Conservation (phyloP, 1,140 invertebrate genomes). For the Gryllus bimaculatus region DNA sequence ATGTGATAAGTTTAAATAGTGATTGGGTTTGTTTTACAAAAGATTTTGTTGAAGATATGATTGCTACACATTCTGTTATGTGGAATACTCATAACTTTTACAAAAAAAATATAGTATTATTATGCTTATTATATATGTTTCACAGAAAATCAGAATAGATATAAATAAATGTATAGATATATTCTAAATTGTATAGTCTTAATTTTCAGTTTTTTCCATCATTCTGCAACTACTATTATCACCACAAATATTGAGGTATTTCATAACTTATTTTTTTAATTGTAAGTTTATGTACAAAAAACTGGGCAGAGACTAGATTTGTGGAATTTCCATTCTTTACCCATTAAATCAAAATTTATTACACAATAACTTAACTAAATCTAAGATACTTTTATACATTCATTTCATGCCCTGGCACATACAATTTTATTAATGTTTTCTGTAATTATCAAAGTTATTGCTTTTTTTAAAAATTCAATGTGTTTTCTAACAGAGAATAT, state of each 20-base stretch:
- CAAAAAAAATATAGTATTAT: constrained; percentile 1
- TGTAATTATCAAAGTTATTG: constrained; percentile 1
- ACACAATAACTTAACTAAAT: background rate
- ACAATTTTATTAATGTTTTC: background rate
- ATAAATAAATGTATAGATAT: background rate
- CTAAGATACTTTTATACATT: background rate
- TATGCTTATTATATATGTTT: background rate
- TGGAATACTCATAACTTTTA: background rate
- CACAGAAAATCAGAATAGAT: background rate
- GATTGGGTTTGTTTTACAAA: background rate
- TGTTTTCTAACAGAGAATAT: background rate
- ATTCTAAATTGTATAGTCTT: background rate
- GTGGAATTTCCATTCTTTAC: background rate
- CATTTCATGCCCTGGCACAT: background rate
- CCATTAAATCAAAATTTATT: background rate
- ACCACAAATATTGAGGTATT: constrained; percentile 1
- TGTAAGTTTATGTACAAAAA: background rate
- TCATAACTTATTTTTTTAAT: background rate
- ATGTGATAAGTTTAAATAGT: background rate
- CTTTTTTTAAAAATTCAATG: background rate
- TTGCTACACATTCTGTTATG: background rate
- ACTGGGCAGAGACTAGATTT: background rate
- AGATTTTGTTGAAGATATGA: background rate
- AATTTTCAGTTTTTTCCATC: background rate
- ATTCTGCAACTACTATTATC: background rate